Evolutionary conservation across 2,797 vertebrate genomes (phyloP).

Genomic region (Pyrocephalus nanus): DNA sequence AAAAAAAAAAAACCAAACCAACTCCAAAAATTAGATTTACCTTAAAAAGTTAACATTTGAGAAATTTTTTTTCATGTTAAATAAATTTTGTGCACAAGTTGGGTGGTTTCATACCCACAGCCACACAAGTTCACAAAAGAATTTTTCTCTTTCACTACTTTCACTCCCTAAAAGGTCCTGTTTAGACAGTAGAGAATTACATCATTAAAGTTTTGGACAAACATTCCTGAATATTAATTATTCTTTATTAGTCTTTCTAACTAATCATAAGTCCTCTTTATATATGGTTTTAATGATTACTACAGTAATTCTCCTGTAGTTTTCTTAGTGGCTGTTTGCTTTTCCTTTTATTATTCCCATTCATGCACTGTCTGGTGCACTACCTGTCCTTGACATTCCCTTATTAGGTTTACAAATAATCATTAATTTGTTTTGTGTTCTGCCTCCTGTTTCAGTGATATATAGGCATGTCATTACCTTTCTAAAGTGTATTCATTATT

Average conservation of each 20-base stretch:
- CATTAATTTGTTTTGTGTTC: conserved; percentile 68
- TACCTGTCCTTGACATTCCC: conserved; percentile 59
- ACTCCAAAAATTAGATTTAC: neutral
- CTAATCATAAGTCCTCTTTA: neutral
- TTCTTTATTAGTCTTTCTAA: neutral
- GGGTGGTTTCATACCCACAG: neutral
- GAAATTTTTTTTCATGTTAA: accelerated
- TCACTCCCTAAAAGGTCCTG: neutral
- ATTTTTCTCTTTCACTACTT: neutral
- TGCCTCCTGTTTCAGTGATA: conserved; percentile 66
- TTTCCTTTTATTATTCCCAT: conserved; percentile 46
- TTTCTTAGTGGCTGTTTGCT: neutral
- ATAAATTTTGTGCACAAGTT: neutral
- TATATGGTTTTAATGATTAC: neutral
- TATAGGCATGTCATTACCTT: conserved; percentile 64
- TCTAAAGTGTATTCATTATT: conserved; percentile 57
- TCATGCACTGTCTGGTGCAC: neutral
- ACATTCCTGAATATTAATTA: neutral
- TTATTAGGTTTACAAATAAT: conserved; percentile 72
- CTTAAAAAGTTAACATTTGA: neutral
- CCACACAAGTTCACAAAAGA: neutral
- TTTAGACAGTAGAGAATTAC: neutral
- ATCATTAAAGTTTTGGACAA: neutral
- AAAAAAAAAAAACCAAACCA: too few species aligned
- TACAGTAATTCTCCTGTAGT: neutral